These are phyloP conservation scores for Catagonus wagneri DNA, from an alignment of 2,113 vertebrate genomes.

Conservation along the genomic window DNA sequence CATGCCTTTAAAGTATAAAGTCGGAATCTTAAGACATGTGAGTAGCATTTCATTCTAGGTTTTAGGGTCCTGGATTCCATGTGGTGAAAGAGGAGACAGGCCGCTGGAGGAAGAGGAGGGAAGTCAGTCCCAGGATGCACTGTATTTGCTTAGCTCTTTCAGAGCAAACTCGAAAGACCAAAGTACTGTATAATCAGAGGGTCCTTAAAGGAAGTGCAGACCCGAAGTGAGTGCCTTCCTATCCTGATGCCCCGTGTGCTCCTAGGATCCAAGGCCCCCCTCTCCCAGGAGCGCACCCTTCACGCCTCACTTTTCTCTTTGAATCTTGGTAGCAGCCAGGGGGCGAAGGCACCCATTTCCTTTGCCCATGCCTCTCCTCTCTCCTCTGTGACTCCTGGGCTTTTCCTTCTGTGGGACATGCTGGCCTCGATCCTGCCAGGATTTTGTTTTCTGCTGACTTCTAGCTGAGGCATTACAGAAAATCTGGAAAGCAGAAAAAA, in stretches of 20 bases:
- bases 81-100: background rate
- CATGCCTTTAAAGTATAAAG: slow-evolving; percentile 18
- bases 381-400: background rate
- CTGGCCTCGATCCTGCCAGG: background rate
- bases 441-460: slow-evolving; percentile 49
- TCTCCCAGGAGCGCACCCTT: background rate
- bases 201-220: background rate
- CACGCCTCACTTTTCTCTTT: background rate
- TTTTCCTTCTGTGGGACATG: background rate
- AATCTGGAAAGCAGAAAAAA: background rate
- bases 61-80: background rate
- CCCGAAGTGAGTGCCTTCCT: background rate
- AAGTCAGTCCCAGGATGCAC: background rate
- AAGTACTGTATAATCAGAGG: background rate
- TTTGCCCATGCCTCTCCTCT: background rate
- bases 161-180: slow-evolving; percentile 26
- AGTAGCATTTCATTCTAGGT: background rate
- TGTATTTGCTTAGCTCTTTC: slow-evolving; percentile 19
- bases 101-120: background rate
- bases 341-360: background rate
- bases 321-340: background rate
- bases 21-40: background rate
- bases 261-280: background rate
- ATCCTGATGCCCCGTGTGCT: background rate
- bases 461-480: background rate